Percentiles rank a stretch among this genome's conserved stretches.
Evolutionary conservation across 2,113 vertebrate genomes (phyloP).

Genomic region (Rhagologus leucostigma): DNA sequence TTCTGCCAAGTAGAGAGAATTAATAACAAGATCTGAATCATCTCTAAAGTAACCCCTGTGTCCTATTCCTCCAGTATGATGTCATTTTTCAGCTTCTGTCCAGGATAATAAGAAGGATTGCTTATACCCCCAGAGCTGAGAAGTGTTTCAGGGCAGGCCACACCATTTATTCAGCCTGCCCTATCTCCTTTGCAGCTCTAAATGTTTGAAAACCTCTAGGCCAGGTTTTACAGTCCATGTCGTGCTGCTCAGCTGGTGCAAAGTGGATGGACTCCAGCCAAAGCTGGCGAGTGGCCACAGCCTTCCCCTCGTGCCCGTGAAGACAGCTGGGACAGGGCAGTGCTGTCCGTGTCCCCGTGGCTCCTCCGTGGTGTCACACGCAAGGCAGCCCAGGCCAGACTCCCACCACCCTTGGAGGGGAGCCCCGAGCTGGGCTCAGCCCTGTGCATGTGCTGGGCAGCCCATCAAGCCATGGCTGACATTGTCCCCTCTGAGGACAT

Average conservation of each 20-base stretch:
- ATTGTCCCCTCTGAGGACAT: not conserved
- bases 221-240: conserved; percentile 6
- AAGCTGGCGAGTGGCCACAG: not conserved
- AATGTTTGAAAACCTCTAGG: conserved; percentile 21
- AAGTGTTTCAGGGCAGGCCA: not conserved
- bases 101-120: conserved; percentile 7
- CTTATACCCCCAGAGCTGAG: not conserved
- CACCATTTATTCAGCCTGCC: not conserved
- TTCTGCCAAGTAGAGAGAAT: conserved; percentile 49
- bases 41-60: conserved; percentile 37
- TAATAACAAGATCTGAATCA: conserved; percentile 54
- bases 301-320: fast-evolving
- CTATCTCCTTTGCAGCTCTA: conserved; percentile 6
- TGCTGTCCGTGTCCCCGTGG: fast-evolving
- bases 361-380: fast-evolving
- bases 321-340: not conserved
- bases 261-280: conserved; percentile 26
- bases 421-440: not conserved
- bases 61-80: conserved; percentile 18
- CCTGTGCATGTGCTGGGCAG: fast-evolving
- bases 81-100: conserved; percentile 39
- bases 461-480: fast-evolving
- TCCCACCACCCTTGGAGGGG: fast-evolving
- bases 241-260: not conserved
- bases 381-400: not conserved